Percentiles rank a stretch among this genome's conserved stretches.
These are phyloP conservation scores for Rhagonycha lutea DNA, from an alignment of 2,888 invertebrate genomes.

Conservation along the genomic window DNA sequence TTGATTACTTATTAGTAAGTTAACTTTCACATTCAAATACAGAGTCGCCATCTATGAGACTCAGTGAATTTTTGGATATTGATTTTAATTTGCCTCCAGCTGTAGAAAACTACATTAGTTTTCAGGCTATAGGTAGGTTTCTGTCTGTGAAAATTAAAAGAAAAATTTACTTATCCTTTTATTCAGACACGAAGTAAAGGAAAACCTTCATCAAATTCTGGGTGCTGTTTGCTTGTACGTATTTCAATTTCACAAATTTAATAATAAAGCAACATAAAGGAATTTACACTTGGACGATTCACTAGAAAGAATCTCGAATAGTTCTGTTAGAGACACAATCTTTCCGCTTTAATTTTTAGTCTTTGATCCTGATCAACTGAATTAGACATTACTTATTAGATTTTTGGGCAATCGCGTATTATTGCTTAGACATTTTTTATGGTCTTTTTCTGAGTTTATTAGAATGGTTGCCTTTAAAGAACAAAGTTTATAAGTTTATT, in stretches of 20 bases:
- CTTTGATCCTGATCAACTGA: conserved; percentile 16
- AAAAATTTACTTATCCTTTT: neutral
- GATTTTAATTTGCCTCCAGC: neutral
- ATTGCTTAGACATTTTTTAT: no score
- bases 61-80: neutral
- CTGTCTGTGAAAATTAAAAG: neutral
- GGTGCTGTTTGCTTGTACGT: neutral
- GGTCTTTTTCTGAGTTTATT: no score
- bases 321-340: conserved; percentile 26
- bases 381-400: neutral
- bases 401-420: neutral
- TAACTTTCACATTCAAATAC: neutral
- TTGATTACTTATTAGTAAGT: neutral
- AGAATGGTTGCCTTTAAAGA: no score
- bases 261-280: conserved; percentile 49
- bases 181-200: neutral
- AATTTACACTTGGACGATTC: conserved; percentile 51
- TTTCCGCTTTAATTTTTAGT: conserved; percentile 14
- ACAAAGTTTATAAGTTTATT: no score
- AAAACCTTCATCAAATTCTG: neutral
- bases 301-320: conserved; percentile 45
- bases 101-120: neutral
- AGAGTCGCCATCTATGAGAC: neutral
- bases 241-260: conserved; percentile 1
- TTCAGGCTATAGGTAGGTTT: neutral